phyloP scores from a whole-genome alignment of 2,888 invertebrate species.

The Amblyteles armatorius region DNA sequence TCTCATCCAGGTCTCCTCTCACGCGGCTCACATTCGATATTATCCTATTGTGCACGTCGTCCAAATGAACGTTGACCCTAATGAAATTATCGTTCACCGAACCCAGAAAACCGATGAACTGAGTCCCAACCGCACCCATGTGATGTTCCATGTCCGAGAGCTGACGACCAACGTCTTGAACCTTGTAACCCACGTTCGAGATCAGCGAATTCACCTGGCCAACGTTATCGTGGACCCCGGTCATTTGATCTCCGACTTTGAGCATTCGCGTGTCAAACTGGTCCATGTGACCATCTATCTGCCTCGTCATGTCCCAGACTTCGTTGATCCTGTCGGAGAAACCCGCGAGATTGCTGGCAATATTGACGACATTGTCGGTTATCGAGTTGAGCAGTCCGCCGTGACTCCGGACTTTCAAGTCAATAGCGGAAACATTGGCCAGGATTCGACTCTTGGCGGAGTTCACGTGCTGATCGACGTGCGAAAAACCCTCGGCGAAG shows the following conservation, averaged over 20 bases:
- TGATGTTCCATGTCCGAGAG: background rate
- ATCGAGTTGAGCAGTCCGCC: background rate
- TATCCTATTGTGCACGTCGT: slow-evolving; percentile 24
- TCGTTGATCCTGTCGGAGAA: background rate
- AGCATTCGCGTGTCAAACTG: background rate
- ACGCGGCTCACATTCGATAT: slow-evolving; percentile 26
- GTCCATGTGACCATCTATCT: background rate
- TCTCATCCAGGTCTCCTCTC: slow-evolving; percentile 14
- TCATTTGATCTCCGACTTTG: background rate
- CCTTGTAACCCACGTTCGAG: slow-evolving; percentile 4
- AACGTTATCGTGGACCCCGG: background rate
- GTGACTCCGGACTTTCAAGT: background rate
- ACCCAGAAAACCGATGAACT: background rate
- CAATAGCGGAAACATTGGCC: slow-evolving; percentile 1
- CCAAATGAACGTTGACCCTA: background rate
- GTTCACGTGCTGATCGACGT: slow-evolving; percentile 1
- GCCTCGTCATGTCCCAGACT: background rate
- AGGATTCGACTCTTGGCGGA: background rate
- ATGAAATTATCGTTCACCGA: slow-evolving; percentile 13
- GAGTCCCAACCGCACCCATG: background rate
- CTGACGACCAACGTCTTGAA: slow-evolving; percentile 5
- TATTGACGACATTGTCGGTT: background rate
- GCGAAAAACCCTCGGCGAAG: background rate
- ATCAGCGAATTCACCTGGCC: background rate
- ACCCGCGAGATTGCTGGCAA: background rate